These are phyloP conservation scores for Yponomeuta cagnagella DNA, from an alignment of 2,888 invertebrate genomes.

Conservation along the genomic window DNA sequence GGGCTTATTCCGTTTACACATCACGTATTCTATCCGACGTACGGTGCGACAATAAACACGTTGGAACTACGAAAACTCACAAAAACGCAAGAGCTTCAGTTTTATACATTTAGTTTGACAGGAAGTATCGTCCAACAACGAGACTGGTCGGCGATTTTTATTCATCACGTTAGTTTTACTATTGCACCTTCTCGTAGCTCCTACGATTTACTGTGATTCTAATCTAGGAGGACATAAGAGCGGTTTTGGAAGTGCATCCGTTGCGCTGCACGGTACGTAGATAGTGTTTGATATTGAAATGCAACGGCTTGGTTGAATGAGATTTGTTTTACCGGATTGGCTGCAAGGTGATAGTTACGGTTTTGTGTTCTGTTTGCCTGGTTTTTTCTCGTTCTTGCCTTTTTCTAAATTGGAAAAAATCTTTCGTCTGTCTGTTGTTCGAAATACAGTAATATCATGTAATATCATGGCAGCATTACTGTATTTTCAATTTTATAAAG, in stretches of 20 bases:
- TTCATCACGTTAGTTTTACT: not conserved
- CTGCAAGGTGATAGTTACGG: not conserved
- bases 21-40: constrained; percentile 4
- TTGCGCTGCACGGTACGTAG: not conserved
- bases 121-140: not conserved
- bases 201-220: not conserved
- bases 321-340: not conserved
- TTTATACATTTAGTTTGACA: not conserved
- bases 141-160: not conserved
- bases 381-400: not conserved
- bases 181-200: not conserved
- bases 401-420: no score
- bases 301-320: constrained; percentile 1
- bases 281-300: not conserved
- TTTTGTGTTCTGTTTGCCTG: not conserved
- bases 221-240: not conserved
- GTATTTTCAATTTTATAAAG: no score
- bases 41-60: constrained; percentile 1
- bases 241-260: not conserved
- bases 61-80: not conserved
- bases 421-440: no score
- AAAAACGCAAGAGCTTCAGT: not conserved
- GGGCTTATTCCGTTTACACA: not conserved
- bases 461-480: no score
- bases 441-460: no score